Base-by-base conservation (phyloP, 2,113 vertebrate genomes). In the Prochilodus magdalenae region DNA sequence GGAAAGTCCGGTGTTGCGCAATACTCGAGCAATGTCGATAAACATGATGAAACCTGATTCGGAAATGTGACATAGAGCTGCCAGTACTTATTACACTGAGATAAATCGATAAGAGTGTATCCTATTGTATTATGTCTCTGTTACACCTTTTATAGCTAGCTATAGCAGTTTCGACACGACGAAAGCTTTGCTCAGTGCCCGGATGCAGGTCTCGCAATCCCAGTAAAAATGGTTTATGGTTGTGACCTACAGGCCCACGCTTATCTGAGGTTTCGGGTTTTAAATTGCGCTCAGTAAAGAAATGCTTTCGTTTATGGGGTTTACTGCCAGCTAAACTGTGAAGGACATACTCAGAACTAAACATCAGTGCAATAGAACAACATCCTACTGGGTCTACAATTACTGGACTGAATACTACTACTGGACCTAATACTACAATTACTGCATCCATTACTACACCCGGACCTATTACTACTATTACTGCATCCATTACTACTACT, bases 1-100 rank as follows among this genome's bases (percentile, higher is more conserved):
- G 55, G 77, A 82, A 84, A 87, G 13, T 53, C 85, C 83, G 11
- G 79, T 16, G 3, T 86, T 84, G 51, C 71, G 75, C 77, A 86
- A 86, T 14, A 79, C 1, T 14, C 0, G 15, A 0, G 20, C 2
- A 22, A 36, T 24, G n/a, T 70, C 12, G 15, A 15, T 13, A 26
- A 24, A 24, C n/a, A 26, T 24, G 10, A 73, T 62, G 49, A 2
- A 59, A 67, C 40, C 12, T 44, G 20, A 29, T n/a, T 7, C 51
- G 44, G 1, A 55, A 51, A 55, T 5, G 30, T 67, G 47, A 55
- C 20, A 55, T n/a, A 22, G 53, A 1, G 1, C 5, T 7, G 20
- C 14, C 2, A 47, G 5, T 62, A 5, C 40, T 44, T 10, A 47
- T 20, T 51, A 18, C 49, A 16, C 7, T 51, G 7, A 16, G 53